Conservation (phyloP, 2,797 vertebrate species). For the Brachymystax lenok region DNA sequence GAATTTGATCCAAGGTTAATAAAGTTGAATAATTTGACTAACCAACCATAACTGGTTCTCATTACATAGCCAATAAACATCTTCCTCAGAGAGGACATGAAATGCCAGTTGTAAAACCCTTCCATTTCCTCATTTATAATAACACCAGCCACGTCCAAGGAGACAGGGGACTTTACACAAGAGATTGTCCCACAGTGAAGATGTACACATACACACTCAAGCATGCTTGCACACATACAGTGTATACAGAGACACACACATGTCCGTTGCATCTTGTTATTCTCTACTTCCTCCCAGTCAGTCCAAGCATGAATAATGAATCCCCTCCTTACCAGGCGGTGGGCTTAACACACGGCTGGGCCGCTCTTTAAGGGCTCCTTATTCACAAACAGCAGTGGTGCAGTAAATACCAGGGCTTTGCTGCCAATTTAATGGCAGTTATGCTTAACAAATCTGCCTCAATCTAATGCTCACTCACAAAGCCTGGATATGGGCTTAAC, state of each 20-base stretch:
- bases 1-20: constrained; percentile 91
- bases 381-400: constrained; percentile 74
- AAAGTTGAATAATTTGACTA: constrained; percentile 95
- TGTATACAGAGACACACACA: background rate
- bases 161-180: constrained; percentile 10
- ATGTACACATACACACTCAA: background rate
- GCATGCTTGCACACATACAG: background rate
- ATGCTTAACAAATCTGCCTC: constrained; percentile 79
- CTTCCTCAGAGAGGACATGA: constrained; percentile 87
- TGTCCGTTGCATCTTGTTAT: constrained; percentile 71
- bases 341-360: constrained; percentile 68
- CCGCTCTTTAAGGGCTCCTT: constrained; percentile 71
- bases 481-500: constrained; percentile 70
- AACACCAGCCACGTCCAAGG: constrained; percentile 36
- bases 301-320: constrained; percentile 75
- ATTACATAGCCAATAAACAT: constrained; percentile 91
- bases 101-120: constrained; percentile 77
- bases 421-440: constrained; percentile 78
- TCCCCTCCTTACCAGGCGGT: constrained; percentile 61
- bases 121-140: constrained; percentile 68
- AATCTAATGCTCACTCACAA: constrained; percentile 79
- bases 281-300: constrained; percentile 72
- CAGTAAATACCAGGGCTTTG: constrained; percentile 76
- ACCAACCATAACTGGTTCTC: constrained; percentile 89
- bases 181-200: background rate